Evolutionary conservation across 2,113 vertebrate species (phyloP), one percentile per base, ranked within the genome.

Genomic region (Columba janthina): DNA sequence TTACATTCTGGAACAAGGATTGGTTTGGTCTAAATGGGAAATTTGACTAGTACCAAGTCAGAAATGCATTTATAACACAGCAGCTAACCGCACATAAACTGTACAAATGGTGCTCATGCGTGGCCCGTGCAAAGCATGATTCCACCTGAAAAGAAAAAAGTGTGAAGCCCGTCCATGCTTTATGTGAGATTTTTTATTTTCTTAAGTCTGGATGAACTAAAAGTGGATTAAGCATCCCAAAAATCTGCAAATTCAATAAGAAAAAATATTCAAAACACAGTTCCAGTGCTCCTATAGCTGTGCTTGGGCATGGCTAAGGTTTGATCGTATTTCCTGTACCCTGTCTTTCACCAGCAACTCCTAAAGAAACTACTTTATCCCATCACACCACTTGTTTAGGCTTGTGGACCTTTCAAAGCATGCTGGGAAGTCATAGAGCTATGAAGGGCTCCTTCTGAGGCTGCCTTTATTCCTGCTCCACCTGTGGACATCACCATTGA

Each of bases 401-500:
- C 4, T n/a, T 48, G 46, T 6, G 42, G 51, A n/a, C 18, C 22
- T 84, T 61, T 65, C 26, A 32, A 40, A 74, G 16, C 4, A 22
- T 28, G 3, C 70, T 36, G 25, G n/a, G 46, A 81, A 84, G 16
- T n/a, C 48, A 90, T 20, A 62, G 3, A 65, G 36, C 31, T 69
- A 18, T 12, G 42, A 62, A 62, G 31, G 8, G 14, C 46, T 73
- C 38, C 31, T 15, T 73, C 38, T 64, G 50, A 40, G 67, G 34
- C 20, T 11, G 3, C 50, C 34, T 85, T 50, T 65, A 36, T 17
- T 44, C 11, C 53, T 31, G 11, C 7, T 84, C 25, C 50, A 65
- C 25, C 11, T 1, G 0, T 36, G 32, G n/a, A 62, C 26, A 54
- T 89, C 78, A 25, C 53, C 1, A 1, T 13, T 34, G 46, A 15